Evolutionary conservation across 2,797 vertebrate species (phyloP).

Genomic region (Melopsittacus undulatus): DNA sequence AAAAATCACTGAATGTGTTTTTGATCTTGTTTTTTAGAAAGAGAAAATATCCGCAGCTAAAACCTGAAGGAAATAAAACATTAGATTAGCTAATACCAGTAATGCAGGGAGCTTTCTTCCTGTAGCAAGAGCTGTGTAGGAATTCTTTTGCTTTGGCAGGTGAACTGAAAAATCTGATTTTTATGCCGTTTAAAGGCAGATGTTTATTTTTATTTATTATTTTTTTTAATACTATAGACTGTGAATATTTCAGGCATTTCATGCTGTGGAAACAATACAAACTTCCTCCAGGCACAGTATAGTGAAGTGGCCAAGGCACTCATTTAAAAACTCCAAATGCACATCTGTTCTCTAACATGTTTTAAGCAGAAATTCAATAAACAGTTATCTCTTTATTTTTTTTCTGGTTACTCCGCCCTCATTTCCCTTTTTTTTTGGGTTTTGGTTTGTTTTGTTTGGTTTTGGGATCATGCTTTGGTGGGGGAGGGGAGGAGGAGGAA

Average conservation of each 20-base stretch:
- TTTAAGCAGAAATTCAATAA: neutral
- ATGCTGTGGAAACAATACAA: neutral
- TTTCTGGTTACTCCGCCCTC: neutral
- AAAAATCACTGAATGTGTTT: neutral
- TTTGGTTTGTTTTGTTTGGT: neutral
- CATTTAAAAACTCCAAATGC: neutral
- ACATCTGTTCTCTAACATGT: neutral
- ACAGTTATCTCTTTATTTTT: neutral
- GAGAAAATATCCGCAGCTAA: neutral
- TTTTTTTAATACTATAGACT: neutral
- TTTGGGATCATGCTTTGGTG: rapidly evolving
- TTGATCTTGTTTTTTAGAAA: neutral
- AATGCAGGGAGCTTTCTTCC: neutral
- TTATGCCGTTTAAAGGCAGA: neutral
- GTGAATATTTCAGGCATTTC: neutral
- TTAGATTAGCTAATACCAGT: neutral
- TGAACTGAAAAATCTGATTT: neutral
- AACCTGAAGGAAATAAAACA: neutral
- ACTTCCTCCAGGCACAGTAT: neutral
- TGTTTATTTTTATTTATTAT: too few relatives aligned
- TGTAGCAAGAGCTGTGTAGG: neutral
- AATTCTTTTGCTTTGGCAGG: neutral
- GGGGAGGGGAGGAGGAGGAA: rapidly evolving
- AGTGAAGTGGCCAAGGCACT: neutral
- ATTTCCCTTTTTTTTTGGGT: neutral